These are phyloP conservation scores for Zeuzera pyrina DNA, from an alignment of 2,888 invertebrate genomes.

Conservation along the genomic window DNA sequence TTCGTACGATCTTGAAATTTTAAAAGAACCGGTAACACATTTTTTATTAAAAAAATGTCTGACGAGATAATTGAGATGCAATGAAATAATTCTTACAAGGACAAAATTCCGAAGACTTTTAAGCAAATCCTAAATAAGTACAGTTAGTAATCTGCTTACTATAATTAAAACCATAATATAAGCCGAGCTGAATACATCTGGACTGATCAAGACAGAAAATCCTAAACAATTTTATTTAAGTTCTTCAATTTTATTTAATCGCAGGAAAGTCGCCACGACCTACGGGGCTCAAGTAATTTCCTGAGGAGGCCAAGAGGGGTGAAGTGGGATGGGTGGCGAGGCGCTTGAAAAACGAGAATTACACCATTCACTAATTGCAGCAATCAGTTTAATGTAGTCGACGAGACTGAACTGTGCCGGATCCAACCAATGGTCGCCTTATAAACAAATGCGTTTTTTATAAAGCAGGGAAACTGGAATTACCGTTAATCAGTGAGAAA, in stretches of 20 bases:
- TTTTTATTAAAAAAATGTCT: too few relatives aligned
- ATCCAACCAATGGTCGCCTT: constrained; percentile 43
- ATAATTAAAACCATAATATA: constrained; percentile 47
- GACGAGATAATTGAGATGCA: constrained; percentile 7
- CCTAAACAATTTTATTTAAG: constrained; percentile 60
- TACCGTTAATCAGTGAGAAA: too few relatives aligned
- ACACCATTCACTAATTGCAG: constrained; percentile 70
- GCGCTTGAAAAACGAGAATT: constrained; percentile 65
- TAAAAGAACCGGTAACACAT: too few relatives aligned
- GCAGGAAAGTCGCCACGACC: constrained; percentile 52
- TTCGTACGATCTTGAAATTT: too few relatives aligned
- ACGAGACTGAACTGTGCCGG: constrained; percentile 51
- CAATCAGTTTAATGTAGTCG: constrained; percentile 72
- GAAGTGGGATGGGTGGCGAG: constrained; percentile 24
- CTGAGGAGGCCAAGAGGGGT: constrained; percentile 31
- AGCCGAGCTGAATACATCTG: constrained; percentile 28
- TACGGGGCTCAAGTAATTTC: constrained; percentile 63
- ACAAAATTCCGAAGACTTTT: constrained; percentile 7
- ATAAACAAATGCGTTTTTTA: constrained; percentile 39
- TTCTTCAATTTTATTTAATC: constrained; percentile 66
- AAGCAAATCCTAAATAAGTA: background rate
- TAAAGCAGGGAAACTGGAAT: too few relatives aligned
- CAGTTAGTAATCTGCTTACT: constrained; percentile 44
- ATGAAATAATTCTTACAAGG: constrained; percentile 7
- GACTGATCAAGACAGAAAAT: constrained; percentile 51